phyloP scores from a whole-genome alignment of 2,797 vertebrate genomes.

The Phataginus tricuspis region DNA sequence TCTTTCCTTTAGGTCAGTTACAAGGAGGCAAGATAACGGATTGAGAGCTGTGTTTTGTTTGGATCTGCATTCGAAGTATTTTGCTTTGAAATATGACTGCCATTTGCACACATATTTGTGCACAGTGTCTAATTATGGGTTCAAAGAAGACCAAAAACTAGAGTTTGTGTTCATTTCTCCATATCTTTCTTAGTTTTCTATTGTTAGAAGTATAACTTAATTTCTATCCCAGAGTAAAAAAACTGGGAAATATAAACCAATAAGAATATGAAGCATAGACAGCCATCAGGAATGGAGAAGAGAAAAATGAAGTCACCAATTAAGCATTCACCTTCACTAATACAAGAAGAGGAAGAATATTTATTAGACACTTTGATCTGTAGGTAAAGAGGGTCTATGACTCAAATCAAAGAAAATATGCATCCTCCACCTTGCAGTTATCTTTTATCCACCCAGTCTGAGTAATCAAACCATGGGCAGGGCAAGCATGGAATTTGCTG shows the following conservation, averaged over 20 bases:
- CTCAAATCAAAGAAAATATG: conserved; percentile 24
- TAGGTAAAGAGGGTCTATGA: background rate
- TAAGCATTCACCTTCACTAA: conserved; percentile 3
- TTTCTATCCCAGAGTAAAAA: background rate
- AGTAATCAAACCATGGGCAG: background rate
- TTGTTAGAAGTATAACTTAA: conserved; percentile 3
- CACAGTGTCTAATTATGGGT: background rate
- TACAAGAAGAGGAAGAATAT: background rate
- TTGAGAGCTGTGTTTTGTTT: background rate
- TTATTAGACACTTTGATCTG: conserved; percentile 33
- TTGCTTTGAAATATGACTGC: conserved; percentile 46
- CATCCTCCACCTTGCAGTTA: background rate
- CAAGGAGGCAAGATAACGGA: conserved; percentile 15
- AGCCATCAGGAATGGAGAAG: conserved; percentile 13
- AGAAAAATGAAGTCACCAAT: background rate
- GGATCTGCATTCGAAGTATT: conserved; percentile 48
- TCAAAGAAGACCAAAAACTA: background rate
- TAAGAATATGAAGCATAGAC: background rate
- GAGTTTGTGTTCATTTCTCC: conserved; percentile 7
- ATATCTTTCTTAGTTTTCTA: conserved; percentile 1
- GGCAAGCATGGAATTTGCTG: background rate
- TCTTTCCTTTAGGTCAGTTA: conserved; percentile 55
- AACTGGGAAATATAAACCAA: background rate
- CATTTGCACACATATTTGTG: conserved; percentile 23
- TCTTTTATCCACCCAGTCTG: background rate